phyloP scores from a whole-genome alignment of 1,140 invertebrate genomes.

The Drosophila eugracilis region DNA sequence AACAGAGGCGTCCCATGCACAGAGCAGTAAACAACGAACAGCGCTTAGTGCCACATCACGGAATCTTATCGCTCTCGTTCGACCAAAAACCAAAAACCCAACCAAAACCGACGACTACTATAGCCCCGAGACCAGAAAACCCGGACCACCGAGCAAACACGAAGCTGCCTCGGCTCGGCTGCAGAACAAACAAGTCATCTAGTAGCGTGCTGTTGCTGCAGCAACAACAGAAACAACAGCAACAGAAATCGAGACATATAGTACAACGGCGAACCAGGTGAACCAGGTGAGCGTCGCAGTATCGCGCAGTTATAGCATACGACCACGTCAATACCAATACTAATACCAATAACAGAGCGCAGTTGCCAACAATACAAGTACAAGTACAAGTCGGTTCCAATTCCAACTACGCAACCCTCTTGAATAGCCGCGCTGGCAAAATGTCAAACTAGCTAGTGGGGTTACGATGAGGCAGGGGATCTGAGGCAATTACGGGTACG shows the following conservation, averaged over 20 bases:
- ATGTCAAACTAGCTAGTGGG: conserved; percentile 69
- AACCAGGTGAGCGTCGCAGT: conserved; percentile 61
- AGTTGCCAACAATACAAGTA: conserved; percentile 34
- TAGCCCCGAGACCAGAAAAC: conserved; percentile 26
- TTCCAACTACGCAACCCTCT: conserved; percentile 64
- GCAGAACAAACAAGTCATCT: conserved; percentile 82
- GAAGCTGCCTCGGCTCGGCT: conserved; percentile 72
- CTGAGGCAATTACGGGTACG: neutral
- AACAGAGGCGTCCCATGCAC: conserved; percentile 67
- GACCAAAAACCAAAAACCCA: conserved; percentile 31
- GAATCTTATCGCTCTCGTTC: conserved; percentile 77
- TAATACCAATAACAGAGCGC: conserved; percentile 50
- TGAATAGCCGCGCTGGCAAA: conserved; percentile 45
- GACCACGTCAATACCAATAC: conserved; percentile 70
- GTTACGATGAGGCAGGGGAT: neutral
- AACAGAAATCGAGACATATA: conserved; percentile 35
- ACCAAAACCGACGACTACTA: conserved; percentile 30
- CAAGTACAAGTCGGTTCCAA: conserved; percentile 31
- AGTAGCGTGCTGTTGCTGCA: conserved; percentile 37
- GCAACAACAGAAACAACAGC: conserved; percentile 22
- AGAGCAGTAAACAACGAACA: conserved; percentile 80
- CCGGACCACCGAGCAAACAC: conserved; percentile 44
- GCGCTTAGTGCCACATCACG: conserved; percentile 82
- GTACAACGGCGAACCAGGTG: conserved; percentile 41
- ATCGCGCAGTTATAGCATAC: conserved; percentile 76